A percentile compares a stretch with the other conserved stretches of the same genome.
These are phyloP conservation scores for Trichoplusia ni DNA, from an alignment of 1,140 invertebrate species.

Conservation along the genomic window DNA sequence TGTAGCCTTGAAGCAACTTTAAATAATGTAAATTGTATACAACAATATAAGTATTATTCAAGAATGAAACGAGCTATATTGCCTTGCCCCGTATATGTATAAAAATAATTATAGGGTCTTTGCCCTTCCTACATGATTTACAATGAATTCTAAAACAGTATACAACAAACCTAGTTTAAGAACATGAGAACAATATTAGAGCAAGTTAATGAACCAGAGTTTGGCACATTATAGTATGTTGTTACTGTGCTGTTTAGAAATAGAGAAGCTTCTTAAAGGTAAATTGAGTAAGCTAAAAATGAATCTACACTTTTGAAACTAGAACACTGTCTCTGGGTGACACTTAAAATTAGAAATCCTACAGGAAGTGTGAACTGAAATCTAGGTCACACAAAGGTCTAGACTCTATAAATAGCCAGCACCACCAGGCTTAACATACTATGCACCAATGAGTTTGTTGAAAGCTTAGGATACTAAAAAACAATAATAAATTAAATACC, in stretches of 20 bases:
- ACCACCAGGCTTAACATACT: slow-evolving; percentile 10
- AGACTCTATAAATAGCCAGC: slow-evolving; percentile 44
- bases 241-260: neutral
- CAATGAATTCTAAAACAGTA: no score
- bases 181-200: no score
- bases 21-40: slow-evolving; percentile 11
- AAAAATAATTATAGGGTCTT: slow-evolving; percentile 7
- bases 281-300: slow-evolving; percentile 21
- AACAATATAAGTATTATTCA: neutral
- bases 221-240: no score
- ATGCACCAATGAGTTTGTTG: slow-evolving; percentile 2
- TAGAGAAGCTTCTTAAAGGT: neutral
- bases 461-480: slow-evolving; percentile 6
- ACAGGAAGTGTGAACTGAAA: slow-evolving; percentile 57
- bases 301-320: slow-evolving; percentile 34
- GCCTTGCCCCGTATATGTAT: neutral
- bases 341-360: slow-evolving; percentile 61
- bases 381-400: slow-evolving; percentile 67
- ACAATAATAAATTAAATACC: slow-evolving; percentile 2
- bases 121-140: neutral
- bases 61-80: no score
- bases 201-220: no score
- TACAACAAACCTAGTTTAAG: no score
- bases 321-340: slow-evolving; percentile 48
- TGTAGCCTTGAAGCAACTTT: slow-evolving; percentile 10